These are phyloP conservation scores for Cryptops parisi DNA, from an alignment of 2,888 invertebrate genomes.

Conservation along the genomic window DNA sequence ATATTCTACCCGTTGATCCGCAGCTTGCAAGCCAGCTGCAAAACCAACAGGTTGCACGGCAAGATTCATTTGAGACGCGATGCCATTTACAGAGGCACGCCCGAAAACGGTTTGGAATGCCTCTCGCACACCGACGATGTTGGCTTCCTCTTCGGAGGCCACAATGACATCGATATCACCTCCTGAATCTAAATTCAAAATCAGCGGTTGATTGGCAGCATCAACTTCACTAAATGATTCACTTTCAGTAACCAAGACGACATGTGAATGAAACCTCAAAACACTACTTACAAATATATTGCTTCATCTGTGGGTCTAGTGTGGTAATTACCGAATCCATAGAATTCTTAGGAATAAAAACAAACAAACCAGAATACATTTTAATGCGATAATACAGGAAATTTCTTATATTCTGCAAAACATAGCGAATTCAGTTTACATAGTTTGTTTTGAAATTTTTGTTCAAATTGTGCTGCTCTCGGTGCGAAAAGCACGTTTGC, in stretches of 20 bases:
- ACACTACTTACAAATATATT: slow-evolving; percentile 62
- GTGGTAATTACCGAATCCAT: slow-evolving; percentile 76
- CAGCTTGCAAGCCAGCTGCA: slow-evolving; percentile 54
- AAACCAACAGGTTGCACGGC: slow-evolving; percentile 66
- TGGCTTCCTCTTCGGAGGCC: slow-evolving; percentile 59
- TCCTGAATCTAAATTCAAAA: slow-evolving; percentile 52
- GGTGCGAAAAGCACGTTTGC: too few species aligned
- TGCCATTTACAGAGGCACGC: slow-evolving; percentile 57
- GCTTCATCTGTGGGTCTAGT: slow-evolving; percentile 77
- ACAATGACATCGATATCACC: slow-evolving; percentile 60
- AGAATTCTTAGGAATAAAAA: slow-evolving; percentile 43
- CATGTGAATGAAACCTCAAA: too few species aligned
- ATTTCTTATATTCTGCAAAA: too few species aligned
- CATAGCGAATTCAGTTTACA: too few species aligned
- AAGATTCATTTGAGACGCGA: slow-evolving; percentile 45
- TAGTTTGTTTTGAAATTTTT: too few species aligned
- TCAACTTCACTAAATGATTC: too few species aligned
- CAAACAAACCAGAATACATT: too few species aligned
- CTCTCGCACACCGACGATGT: slow-evolving; percentile 58
- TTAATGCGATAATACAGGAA: too few species aligned
- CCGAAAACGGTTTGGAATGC: slow-evolving; percentile 67
- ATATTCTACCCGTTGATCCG: slow-evolving; percentile 52
- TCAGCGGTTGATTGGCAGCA: too few species aligned
- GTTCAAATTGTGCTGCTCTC: too few species aligned
- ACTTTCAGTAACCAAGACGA: too few species aligned